A percentile compares a stretch with the other conserved stretches of the same genome.
phyloP scores from a whole-genome alignment of 2,797 vertebrate species.

The Onychomys torridus region DNA sequence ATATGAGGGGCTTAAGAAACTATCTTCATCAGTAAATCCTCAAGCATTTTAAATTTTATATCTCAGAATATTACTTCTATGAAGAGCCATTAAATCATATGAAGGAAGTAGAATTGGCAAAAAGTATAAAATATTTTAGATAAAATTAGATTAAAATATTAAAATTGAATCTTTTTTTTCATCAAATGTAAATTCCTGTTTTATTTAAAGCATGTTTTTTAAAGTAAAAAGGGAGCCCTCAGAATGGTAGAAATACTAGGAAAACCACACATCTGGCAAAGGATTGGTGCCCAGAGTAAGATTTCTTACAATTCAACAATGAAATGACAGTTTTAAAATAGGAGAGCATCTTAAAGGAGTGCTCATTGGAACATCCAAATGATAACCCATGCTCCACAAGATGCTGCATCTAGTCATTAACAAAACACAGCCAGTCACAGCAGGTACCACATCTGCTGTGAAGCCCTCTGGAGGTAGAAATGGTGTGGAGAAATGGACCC shows the following conservation, averaged over 20 bases:
- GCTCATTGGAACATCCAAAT: neutral
- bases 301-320: neutral
- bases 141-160: slow-evolving; percentile 45
- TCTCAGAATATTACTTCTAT: neutral
- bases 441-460: neutral
- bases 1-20: neutral
- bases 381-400: neutral
- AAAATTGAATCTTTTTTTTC: slow-evolving; percentile 57
- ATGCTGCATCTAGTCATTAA: neutral
- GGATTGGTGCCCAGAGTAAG: neutral
- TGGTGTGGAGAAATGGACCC: neutral
- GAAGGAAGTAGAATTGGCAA: neutral
- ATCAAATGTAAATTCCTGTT: neutral
- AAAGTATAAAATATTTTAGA: neutral
- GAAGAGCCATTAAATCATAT: neutral
- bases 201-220: neutral
- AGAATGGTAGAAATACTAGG: neutral
- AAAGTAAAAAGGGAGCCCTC: neutral
- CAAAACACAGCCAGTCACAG: neutral
- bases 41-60: slow-evolving; percentile 44
- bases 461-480: too few species aligned
- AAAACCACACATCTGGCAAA: neutral
- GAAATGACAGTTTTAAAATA: neutral
- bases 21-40: neutral
- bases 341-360: neutral